phyloP scores from a whole-genome alignment of 2,113 vertebrate genomes.

The Syrrhaptes paradoxus region DNA sequence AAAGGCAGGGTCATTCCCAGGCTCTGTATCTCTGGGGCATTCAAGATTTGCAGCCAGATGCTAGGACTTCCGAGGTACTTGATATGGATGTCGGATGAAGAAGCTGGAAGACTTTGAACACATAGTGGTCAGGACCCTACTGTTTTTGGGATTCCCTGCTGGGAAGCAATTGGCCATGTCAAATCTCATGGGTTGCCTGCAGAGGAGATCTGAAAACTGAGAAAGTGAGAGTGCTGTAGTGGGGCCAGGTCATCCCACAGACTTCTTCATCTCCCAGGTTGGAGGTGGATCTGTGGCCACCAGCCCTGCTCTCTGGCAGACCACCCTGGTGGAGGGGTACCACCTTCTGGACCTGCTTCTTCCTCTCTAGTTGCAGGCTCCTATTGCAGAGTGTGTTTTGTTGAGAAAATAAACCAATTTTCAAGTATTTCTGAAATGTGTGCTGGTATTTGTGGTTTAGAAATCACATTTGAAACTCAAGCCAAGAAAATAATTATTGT shows the following conservation, averaged over 20 bases:
- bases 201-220: not conserved
- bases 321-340: not conserved
- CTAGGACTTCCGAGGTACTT: not conserved
- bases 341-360: not conserved
- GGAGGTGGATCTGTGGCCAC: not conserved
- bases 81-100: not conserved
- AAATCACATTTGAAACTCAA: not conserved
- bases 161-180: not conserved
- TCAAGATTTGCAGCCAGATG: not conserved
- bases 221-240: not conserved
- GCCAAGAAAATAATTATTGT: not conserved
- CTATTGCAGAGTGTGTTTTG: not conserved
- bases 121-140: not conserved
- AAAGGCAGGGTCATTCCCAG: not conserved
- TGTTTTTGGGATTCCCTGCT: not conserved
- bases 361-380: not conserved
- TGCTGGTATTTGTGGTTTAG: not conserved
- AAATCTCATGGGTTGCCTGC: not conserved
- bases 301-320: not conserved
- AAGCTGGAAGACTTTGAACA: not conserved
- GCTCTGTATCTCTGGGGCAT: not conserved
- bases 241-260: not conserved
- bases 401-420: not conserved
- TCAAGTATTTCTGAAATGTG: not conserved
- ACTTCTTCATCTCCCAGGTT: not conserved